Percentiles rank a stretch among this genome's conserved stretches.
Conservation (phyloP, 2,888 invertebrate species). For the Nezara viridula region DNA sequence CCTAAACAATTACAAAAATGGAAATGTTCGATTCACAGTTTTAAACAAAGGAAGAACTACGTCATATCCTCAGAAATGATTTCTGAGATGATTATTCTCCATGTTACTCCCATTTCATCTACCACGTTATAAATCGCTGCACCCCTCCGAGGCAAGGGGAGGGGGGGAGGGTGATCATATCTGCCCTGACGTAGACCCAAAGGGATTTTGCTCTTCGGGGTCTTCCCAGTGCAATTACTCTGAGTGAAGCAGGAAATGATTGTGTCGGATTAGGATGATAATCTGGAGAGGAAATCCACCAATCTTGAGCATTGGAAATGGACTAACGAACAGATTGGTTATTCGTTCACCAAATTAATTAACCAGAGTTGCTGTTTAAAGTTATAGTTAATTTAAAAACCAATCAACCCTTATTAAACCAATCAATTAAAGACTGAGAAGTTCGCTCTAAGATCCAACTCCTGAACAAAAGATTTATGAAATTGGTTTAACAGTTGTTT, state of each 20-base stretch:
- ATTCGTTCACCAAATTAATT: background rate
- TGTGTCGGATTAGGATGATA: background rate
- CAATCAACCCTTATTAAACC: no score
- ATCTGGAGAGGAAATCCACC: background rate
- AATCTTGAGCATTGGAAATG: background rate
- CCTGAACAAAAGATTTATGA: no score
- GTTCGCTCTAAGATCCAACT: no score
- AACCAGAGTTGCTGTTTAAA: background rate
- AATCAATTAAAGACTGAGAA: no score
- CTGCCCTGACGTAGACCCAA: background rate
- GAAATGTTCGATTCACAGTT: no score
- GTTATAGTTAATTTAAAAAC: no score
- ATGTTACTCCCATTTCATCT: slow-evolving; percentile 1
- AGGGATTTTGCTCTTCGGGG: background rate
- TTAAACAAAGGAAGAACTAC: background rate
- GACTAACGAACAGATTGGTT: background rate
- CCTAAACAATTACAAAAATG: no score
- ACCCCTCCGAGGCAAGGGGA: no score
- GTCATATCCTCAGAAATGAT: slow-evolving; percentile 2
- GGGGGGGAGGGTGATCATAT: background rate
- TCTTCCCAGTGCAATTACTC: slow-evolving; percentile 5
- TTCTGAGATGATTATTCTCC: background rate
- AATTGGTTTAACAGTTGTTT: no score
- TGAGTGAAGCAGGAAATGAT: background rate
- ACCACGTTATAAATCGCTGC: background rate